A percentile compares a stretch with the other conserved stretches of the same genome.
These are phyloP conservation scores for Synergus gifuensis DNA, from an alignment of 2,888 invertebrate species.

Conservation along the genomic window DNA sequence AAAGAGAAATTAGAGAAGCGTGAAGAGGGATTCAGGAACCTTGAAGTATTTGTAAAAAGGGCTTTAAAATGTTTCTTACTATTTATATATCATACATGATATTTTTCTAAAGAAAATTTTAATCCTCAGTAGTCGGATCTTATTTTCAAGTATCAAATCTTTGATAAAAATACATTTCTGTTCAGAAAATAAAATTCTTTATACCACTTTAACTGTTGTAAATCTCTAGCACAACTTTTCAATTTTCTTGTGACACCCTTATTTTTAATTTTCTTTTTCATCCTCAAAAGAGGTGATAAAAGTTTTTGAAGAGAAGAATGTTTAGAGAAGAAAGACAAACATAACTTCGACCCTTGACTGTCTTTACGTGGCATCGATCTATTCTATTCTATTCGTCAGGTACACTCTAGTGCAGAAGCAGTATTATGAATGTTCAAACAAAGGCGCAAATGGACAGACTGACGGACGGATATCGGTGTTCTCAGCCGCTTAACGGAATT, in stretches of 20 bases:
- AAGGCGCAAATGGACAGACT: constrained; percentile 52
- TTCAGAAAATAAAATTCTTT: too few relatives aligned
- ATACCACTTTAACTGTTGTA: too few relatives aligned
- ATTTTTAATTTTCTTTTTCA: not conserved
- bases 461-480: constrained; percentile 63
- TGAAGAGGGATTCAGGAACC: not conserved
- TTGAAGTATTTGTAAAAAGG: not conserved
- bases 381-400: constrained; percentile 39
- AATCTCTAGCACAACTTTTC: too few relatives aligned
- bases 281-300: not conserved
- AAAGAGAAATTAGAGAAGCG: not conserved
- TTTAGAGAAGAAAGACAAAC: not conserved
- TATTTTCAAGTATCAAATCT: too few relatives aligned
- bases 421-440: constrained; percentile 48
- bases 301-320: not conserved
- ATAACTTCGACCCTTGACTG: not conserved
- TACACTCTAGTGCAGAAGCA: not conserved
- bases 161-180: too few relatives aligned
- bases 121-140: not conserved
- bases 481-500: constrained; percentile 58
- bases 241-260: too few relatives aligned
- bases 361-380: constrained; percentile 33
- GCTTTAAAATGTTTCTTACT: not conserved
- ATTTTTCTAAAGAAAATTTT: not conserved
- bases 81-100: not conserved